Evolutionary conservation across 2,113 vertebrate species (phyloP), one percentile per base, ranked within the genome.

Genomic region (Hiodon alosoides): DNA sequence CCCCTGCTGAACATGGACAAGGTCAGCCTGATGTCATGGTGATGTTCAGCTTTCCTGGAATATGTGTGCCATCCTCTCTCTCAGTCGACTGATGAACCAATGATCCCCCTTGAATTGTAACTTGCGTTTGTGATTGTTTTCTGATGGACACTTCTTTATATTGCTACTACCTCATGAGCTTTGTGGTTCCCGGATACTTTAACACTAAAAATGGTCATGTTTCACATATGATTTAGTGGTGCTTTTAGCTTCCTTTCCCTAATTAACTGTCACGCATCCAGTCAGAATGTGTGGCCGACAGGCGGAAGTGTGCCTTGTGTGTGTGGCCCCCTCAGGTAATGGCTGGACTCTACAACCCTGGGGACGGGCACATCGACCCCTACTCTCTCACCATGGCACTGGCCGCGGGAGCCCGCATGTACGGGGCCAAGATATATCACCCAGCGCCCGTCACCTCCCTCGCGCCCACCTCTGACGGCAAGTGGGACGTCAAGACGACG

Each of bases 341-440:
- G 85, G 95, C 94, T 58, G 97, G 96, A 50, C 88, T 99, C 6
- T 95, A 98, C 85, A 98, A 95, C 16, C 95, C 96, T 62, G 96
- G 93, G 74, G 97, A 99, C 72, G 97, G 97, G 47, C 96, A 99
- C 85, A 98, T 99, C n/a, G 97, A 99, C 86, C 96, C 97, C 0
- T 98, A 99, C 81, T 99, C 95, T 71, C 91, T 99, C 67, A 99
- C 97, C 0, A 98, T 98, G 97, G 95, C 97, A 5, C 86, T 99
- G 83, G 97, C 97, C 11, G 92, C 94, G 13, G 97, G 97, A n/a
- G 97, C 97, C 72, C 94, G 96, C 55, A 94, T 96, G 91, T 93
- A 97, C 0, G 95, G 97, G 3, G 96, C 96, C n/a, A 89, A 94
- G n/a, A 88, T 99, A 82, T 96, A 94, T 85, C 94, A 91, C 69